A percentile compares a stretch with the other conserved stretches of the same genome.
Conservation (phyloP, 2,888 invertebrate genomes). For the Julus scandinavius region DNA sequence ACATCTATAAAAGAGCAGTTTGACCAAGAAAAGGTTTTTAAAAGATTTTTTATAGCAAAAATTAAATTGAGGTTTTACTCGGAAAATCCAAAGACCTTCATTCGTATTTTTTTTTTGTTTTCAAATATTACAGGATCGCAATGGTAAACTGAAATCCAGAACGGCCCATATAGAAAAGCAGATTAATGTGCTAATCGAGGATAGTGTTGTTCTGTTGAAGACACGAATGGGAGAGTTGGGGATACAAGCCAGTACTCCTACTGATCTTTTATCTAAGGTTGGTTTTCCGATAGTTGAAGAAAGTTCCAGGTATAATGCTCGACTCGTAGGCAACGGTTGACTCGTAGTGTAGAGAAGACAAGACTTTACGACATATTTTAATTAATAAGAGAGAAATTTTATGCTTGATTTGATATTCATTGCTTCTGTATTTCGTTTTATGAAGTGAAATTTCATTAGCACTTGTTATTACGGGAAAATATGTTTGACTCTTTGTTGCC, state of each 20-base stretch:
- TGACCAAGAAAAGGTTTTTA: slow-evolving; percentile 77
- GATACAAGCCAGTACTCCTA: slow-evolving; percentile 80
- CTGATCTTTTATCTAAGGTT: slow-evolving; percentile 84
- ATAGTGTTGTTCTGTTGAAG: slow-evolving; percentile 88
- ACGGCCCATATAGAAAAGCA: slow-evolving; percentile 93
- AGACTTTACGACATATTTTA: no score
- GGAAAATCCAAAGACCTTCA: neutral
- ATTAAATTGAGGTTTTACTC: neutral
- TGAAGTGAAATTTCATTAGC: no score
- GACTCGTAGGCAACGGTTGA: no score
- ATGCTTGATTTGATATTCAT: no score
- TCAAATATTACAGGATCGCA: slow-evolving; percentile 73
- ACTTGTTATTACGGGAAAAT: no score
- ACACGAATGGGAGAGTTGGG: slow-evolving; percentile 91
- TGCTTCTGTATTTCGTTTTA: no score
- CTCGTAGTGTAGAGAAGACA: no score
- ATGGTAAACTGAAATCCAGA: slow-evolving; percentile 82
- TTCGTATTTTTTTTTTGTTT: slow-evolving; percentile 52
- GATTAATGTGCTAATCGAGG: slow-evolving; percentile 89
- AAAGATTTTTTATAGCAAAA: neutral
- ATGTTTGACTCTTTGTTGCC: no score
- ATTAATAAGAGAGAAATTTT: no score
- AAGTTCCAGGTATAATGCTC: no score
- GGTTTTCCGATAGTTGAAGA: neutral
- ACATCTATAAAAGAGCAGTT: slow-evolving; percentile 79